Conservation (phyloP, 2,797 vertebrate species). For the Fratercula arctica region DNA sequence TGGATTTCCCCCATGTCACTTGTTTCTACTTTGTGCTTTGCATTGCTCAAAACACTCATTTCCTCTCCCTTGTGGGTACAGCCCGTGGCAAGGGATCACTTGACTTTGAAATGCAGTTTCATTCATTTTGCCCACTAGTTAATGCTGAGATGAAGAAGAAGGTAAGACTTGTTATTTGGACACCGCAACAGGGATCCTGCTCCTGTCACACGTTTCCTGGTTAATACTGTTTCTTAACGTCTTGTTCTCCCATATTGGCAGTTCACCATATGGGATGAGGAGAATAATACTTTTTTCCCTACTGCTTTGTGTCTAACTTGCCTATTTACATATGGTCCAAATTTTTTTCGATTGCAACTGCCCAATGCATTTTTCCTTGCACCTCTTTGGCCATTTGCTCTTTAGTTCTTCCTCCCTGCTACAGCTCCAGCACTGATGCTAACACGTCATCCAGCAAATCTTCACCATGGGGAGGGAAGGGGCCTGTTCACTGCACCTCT, state of each 20-base stretch:
- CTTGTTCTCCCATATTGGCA: neutral
- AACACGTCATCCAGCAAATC: neutral
- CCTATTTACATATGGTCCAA: neutral
- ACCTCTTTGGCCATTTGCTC: neutral
- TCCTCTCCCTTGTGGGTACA: neutral
- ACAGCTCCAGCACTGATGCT: neutral
- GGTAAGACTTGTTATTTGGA: neutral
- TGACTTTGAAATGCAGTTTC: neutral
- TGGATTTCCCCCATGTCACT: neutral
- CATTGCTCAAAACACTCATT: neutral
- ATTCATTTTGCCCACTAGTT: neutral
- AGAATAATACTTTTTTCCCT: neutral
- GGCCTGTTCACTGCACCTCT: neutral
- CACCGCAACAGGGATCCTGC: neutral
- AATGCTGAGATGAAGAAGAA: neutral
- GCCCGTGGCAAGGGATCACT: neutral
- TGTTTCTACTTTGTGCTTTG: neutral
- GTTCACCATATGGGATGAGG: neutral
- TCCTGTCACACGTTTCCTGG: neutral
- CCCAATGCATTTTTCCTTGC: neutral
- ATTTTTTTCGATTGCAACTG: fast-evolving
- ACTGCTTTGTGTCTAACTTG: neutral
- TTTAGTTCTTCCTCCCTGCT: neutral
- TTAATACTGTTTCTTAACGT: neutral
- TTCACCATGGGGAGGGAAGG: neutral